Conservation (phyloP, 2,113 vertebrate genomes). For the Neolamprologus sp. region DNA sequence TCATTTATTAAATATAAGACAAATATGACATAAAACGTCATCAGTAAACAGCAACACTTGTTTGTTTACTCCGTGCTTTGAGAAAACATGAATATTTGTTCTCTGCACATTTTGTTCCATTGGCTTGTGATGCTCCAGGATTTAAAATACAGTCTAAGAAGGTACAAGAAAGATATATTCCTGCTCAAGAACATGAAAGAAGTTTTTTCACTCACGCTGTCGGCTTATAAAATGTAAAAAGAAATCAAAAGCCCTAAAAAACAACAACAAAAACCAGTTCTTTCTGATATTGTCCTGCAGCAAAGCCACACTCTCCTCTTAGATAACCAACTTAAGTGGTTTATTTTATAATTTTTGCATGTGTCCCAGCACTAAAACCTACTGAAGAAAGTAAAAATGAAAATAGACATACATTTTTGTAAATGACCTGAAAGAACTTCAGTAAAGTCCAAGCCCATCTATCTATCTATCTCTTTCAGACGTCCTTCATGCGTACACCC, state of each 20-base stretch:
- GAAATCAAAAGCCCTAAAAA: background rate
- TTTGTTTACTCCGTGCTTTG: background rate
- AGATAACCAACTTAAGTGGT: background rate
- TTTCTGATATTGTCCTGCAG: background rate
- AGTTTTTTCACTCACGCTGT: background rate
- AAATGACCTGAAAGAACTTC: background rate
- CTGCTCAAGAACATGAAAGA: background rate
- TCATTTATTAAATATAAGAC: background rate
- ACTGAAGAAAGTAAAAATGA: background rate
- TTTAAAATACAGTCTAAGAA: background rate
- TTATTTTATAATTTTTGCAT: background rate
- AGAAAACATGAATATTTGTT: background rate
- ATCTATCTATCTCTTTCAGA: background rate
- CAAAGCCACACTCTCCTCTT: background rate
- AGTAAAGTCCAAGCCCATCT: background rate
- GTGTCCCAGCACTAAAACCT: background rate
- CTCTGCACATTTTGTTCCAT: background rate
- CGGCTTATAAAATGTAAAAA: background rate
- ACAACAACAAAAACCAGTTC: background rate
- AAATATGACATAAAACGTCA: background rate
- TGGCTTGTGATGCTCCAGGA: background rate
- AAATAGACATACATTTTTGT: background rate
- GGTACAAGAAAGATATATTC: background rate
- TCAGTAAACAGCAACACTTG: background rate
- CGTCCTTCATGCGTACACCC: background rate